Evolutionary conservation across 2,888 invertebrate species (phyloP), one percentile per base, ranked within the genome.

Genomic region (Mimachlamys varia): DNA sequence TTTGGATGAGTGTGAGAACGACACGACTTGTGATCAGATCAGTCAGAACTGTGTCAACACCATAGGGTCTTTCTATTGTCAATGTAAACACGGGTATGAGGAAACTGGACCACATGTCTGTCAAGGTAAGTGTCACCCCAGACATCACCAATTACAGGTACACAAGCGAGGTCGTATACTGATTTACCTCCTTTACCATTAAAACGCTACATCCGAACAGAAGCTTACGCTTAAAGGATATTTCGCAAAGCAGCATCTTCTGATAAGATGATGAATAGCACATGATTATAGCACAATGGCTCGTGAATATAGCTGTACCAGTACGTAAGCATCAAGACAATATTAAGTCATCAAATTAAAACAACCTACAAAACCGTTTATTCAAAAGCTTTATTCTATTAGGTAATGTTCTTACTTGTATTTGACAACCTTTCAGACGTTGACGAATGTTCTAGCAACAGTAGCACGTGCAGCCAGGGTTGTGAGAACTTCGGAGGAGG

Each of bases 1-100:
- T 90, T 90, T 94, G 5, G 89, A 93, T 50, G 94, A 94, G 90
- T 95, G 94, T 90, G 19, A 1, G 13, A 22, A 50, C 1, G 87
- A 12, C 17, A 88, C 49, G 33, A n/a, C 27, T 19, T 90, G 90
- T 49, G 88, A 53, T 89, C 27, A 7, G n/a, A 58, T 44, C 19
- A 76, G 76, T 15, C 89, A 90, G 87, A 55, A 53, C 19, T 91
- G 91, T 91, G 89, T 87, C 22, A 88, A 91, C 58, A 91, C 88
- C 12, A 22, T 22, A 1, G 91, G 91, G 12, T 91, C 91, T 27
- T 91, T 58, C 38, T 13, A 17, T 5, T 91, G 91, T 89, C 87
- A 33, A 22, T 92, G 92, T 90, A 15, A 89, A 10, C 12, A 2
- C 13, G 92, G 92, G 33, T 91, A 90, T 88, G 22, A 50, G 76